Conservation (phyloP, 1,140 invertebrate species). For the Drosophila ananassae region DNA sequence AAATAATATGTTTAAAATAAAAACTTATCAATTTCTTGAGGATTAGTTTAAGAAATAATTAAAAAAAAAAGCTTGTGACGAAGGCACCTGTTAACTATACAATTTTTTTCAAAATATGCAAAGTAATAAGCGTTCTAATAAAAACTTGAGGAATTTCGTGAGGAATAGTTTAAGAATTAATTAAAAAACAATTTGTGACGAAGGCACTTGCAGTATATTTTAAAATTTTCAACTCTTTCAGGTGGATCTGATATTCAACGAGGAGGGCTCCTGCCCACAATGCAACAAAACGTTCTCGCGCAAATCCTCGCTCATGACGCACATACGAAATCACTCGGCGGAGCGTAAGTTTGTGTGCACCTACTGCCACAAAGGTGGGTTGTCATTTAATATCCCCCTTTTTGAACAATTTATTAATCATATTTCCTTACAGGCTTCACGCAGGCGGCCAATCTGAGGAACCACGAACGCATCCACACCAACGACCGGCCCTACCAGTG, state of each 20-base stretch:
- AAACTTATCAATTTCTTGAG: too few relatives aligned
- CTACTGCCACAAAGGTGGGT: slow-evolving; percentile 86
- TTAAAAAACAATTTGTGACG: too few relatives aligned
- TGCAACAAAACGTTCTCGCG: slow-evolving; percentile 87
- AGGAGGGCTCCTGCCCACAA: slow-evolving; percentile 85
- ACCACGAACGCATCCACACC: slow-evolving; percentile 87
- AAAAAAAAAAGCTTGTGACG: too few relatives aligned
- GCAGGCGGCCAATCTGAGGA: slow-evolving; percentile 86
- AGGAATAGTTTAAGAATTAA: too few relatives aligned
- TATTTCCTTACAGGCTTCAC: slow-evolving; percentile 85
- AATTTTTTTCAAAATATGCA: too few relatives aligned
- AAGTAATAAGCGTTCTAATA: too few relatives aligned
- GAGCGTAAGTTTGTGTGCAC: slow-evolving; percentile 86
- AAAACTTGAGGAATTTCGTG: too few relatives aligned
- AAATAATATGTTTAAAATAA: too few relatives aligned
- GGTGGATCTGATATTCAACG: slow-evolving; percentile 84
- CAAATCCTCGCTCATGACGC: slow-evolving; percentile 86
- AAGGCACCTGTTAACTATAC: too few relatives aligned
- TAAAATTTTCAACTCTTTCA: slow-evolving; percentile 15
- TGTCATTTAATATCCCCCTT: background rate
- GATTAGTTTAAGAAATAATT: too few relatives aligned
- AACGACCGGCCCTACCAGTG: slow-evolving; percentile 87
- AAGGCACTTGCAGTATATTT: too few relatives aligned
- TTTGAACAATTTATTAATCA: background rate
- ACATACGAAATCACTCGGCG: slow-evolving; percentile 86